Conservation (phyloP, 2,113 vertebrate species). For the Nematolebias whitei region DNA sequence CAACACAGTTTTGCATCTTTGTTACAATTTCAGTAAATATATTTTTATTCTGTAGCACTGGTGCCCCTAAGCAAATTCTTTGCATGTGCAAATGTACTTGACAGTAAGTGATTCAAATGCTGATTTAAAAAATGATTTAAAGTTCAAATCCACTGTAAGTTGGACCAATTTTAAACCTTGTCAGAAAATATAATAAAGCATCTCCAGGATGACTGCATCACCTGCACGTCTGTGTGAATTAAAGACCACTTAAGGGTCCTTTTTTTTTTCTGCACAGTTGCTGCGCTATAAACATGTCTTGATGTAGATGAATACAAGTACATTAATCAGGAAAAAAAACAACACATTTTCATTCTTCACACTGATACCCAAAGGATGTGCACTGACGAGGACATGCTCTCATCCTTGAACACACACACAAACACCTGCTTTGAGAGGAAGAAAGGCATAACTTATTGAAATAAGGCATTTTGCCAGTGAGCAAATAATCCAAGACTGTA, state of each 20-base stretch:
- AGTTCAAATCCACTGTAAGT: background rate
- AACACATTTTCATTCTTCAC: slow-evolving; percentile 9
- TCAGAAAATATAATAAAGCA: background rate
- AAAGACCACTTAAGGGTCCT: background rate
- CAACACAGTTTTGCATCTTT: too few relatives aligned
- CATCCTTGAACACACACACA: slow-evolving; percentile 26
- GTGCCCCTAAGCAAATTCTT: too few relatives aligned
- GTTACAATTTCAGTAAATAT: too few relatives aligned
- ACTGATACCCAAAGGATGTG: slow-evolving; percentile 2
- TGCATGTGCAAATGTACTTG: too few relatives aligned
- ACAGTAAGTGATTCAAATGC: too few relatives aligned
- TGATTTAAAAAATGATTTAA: slow-evolving; percentile 4
- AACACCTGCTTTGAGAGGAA: slow-evolving; percentile 31
- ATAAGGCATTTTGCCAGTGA: slow-evolving; percentile 52
- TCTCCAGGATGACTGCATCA: background rate
- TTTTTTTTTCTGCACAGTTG: background rate
- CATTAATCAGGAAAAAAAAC: background rate
- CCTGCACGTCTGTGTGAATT: slow-evolving; percentile 1
- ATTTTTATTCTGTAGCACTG: too few relatives aligned
- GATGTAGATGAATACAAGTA: background rate
- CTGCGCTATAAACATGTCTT: slow-evolving; percentile 12
- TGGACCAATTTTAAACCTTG: background rate
- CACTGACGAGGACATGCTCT: slow-evolving; percentile 9
- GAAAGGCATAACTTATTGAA: slow-evolving; percentile 38
- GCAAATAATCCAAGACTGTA: slow-evolving; percentile 34